A percentile compares a stretch with the other conserved stretches of the same genome.
phyloP scores from a whole-genome alignment of 2,113 vertebrate genomes.

The Erinaceus europaeus region DNA sequence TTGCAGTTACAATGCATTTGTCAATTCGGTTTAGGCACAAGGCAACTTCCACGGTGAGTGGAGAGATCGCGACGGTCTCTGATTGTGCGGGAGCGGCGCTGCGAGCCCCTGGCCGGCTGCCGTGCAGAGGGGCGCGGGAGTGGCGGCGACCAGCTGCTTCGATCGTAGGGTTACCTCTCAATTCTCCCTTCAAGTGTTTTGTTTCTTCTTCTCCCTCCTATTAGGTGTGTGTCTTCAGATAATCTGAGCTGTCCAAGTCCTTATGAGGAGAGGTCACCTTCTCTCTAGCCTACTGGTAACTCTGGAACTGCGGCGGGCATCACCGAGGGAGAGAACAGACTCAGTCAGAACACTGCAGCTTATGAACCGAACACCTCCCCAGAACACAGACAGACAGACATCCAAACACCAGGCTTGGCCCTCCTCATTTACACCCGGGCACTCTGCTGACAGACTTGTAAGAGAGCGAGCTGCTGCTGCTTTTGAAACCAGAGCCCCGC shows the following conservation, averaged over 20 bases:
- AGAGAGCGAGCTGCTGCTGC: no score
- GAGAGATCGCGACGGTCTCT: conserved; percentile 95
- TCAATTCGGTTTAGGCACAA: conserved; percentile 99
- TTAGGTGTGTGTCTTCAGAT: conserved; percentile 91
- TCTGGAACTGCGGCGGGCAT: conserved; percentile 83
- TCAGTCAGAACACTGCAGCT: conserved; percentile 14
- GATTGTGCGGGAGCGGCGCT: conserved; percentile 98
- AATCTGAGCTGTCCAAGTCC: conserved; percentile 92
- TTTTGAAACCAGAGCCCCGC: no score
- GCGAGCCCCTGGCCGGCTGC: conserved; percentile 90
- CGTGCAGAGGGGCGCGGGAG: conserved; percentile 88
- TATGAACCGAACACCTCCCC: no score
- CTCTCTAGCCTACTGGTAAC: conserved; percentile 89
- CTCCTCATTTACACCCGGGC: conserved; percentile 6
- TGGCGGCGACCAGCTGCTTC: conserved; percentile 88
- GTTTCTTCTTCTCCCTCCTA: conserved; percentile 83
- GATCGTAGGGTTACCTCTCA: conserved; percentile 89
- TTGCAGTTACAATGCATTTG: conserved; percentile 99
- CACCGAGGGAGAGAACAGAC: conserved; percentile 45
- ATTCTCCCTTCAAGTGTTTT: conserved; percentile 93
- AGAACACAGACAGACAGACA: not conserved
- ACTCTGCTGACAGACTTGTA: conserved; percentile 1
- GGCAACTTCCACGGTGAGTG: conserved; percentile 93
- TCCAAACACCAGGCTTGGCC: not conserved
- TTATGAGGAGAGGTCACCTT: conserved; percentile 92